These are phyloP conservation scores for Halesus radiatus DNA, from an alignment of 1,140 invertebrate species.

Conservation along the genomic window DNA sequence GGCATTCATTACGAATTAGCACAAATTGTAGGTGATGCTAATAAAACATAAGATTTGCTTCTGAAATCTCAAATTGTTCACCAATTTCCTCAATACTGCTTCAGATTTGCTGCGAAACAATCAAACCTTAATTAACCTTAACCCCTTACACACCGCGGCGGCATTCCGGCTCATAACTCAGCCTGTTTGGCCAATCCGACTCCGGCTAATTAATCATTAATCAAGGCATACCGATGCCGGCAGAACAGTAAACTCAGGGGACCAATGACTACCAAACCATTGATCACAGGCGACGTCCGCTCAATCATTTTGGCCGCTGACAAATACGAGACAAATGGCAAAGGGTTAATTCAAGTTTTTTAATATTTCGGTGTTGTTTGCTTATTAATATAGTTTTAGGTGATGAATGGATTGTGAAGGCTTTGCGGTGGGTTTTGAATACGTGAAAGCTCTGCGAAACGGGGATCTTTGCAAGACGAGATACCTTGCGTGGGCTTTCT, in stretches of 20 bases:
- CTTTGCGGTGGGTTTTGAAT: too few species aligned
- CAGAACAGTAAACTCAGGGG: neutral
- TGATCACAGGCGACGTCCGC: neutral
- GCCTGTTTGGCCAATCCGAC: neutral
- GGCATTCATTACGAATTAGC: too few species aligned
- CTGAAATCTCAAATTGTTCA: too few species aligned
- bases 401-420: too few species aligned
- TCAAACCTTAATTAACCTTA: neutral
- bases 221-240: neutral
- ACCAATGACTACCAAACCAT: neutral
- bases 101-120: neutral
- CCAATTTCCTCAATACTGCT: too few species aligned
- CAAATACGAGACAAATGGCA: neutral
- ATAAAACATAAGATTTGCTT: too few species aligned
- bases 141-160: neutral
- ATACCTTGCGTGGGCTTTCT: too few species aligned
- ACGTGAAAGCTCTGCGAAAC: too few species aligned
- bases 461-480: too few species aligned
- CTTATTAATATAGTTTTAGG: too few species aligned
- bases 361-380: too few species aligned
- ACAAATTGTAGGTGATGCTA: too few species aligned
- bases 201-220: neutral
- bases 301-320: conserved; percentile 10
- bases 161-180: conserved; percentile 4
- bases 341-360: neutral